Base-by-base conservation (phyloP, 2,888 invertebrate genomes). In the Hololepta plana region DNA sequence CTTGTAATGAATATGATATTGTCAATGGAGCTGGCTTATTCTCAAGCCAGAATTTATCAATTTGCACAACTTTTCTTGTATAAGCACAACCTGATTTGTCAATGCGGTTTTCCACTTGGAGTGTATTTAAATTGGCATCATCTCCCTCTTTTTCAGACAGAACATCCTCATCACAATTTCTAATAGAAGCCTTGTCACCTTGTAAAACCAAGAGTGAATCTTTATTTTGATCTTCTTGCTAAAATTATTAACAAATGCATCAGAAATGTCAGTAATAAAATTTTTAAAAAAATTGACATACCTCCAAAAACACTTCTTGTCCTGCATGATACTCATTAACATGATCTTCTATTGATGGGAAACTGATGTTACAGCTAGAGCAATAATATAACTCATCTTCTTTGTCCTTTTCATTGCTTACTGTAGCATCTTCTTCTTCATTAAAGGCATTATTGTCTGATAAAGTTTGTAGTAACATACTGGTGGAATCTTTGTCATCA, bases 251-350 rank as follows among this genome's bases (percentile, higher is more conserved):
- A 3, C 12, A 23, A 8, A 10, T n/a, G 8, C 12, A 3, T n/a
- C 4, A 5, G 12, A 12, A 12, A 12, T 3, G 7, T 2, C 6
- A 4, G 4, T 20, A 4, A 19, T 12, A 15, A 25, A n/a, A n/a
- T n/a, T n/a, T n/a, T n/a, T n/a, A n/a, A n/a, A n/a, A n/a, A n/a
- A 23, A 23, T 25, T 26, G 24, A 19, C 20, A 32, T 51, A 63
- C 70, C 59, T 70, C 71, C 29, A 74, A 54, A 23, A 71, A 59
- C 27, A 74, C 69, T 47, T 73, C 70, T 42, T 75, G 69, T 25
- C 71, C 67, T 42, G 61, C 66, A 40, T 75, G 74, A 40, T 60
- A 71, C 34, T 62, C 60, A 32, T 64, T 61, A 38, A 75, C 65
- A 41, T 75, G 74, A 2, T 72, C 69, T 31, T 68, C 49, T 3